phyloP scores from a whole-genome alignment of 2,888 invertebrate genomes.

The Folsomia candida region DNA sequence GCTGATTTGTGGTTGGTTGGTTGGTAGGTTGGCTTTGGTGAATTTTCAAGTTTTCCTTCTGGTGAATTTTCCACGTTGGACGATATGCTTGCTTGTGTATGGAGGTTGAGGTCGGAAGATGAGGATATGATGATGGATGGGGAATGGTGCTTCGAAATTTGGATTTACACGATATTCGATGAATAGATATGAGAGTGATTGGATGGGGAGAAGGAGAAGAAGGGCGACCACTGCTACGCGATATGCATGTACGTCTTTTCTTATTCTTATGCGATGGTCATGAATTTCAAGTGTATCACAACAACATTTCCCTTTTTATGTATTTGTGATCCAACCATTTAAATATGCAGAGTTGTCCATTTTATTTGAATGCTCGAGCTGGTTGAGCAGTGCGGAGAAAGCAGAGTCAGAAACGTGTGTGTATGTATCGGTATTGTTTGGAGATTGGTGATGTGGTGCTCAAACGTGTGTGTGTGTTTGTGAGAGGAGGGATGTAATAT shows the following conservation, averaged over 20 bases:
- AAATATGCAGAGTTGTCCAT: not conserved
- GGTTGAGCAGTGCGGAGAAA: not conserved
- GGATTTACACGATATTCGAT: not conserved
- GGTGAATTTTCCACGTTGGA: not conserved
- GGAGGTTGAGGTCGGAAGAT: not conserved
- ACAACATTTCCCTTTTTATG: not conserved
- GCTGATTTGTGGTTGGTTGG: not conserved
- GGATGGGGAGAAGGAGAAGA: not conserved
- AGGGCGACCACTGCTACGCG: not conserved
- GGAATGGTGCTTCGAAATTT: not conserved
- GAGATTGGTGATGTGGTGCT: not conserved
- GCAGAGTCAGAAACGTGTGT: not conserved
- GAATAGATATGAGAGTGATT: not conserved
- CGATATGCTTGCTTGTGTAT: not conserved
- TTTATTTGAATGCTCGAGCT: too few relatives aligned
- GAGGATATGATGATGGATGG: not conserved
- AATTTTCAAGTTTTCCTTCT: too few relatives aligned
- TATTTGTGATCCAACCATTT: not conserved
- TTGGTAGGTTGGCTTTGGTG: not conserved
- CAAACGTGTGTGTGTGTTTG: not conserved
- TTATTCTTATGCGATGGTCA: too few relatives aligned
- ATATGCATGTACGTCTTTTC: not conserved
- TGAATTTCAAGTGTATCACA: not conserved
- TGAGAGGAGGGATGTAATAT: not conserved
- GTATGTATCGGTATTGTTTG: not conserved